Evolutionary conservation across 2,113 vertebrate genomes (phyloP).

Genomic region (Bagarius yarrelli): DNA sequence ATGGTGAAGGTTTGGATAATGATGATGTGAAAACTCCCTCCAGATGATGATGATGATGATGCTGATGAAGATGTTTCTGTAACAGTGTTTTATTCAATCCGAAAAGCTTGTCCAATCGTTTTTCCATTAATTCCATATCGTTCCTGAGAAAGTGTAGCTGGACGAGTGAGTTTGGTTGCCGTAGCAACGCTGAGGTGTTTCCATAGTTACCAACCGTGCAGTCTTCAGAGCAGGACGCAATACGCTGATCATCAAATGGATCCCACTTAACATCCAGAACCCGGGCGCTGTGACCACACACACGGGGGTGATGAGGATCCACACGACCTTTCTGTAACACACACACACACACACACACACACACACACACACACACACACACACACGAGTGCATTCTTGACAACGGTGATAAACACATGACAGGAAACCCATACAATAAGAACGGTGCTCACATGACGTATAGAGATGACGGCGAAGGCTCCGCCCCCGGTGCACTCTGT

Average conservation of each 20-base stretch:
- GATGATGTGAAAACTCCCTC: too few species aligned
- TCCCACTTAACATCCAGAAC: constrained; percentile 96
- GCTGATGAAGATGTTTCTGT: not conserved
- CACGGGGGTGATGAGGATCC: constrained; percentile 82
- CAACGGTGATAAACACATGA: not conserved
- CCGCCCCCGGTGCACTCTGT: constrained; percentile 88
- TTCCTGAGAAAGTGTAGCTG: too few species aligned
- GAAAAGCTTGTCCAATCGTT: too few species aligned
- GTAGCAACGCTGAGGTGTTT: not conserved
- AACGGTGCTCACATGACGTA: constrained; percentile 76
- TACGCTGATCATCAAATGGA: constrained; percentile 87
- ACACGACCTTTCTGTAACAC: constrained; percentile 83
- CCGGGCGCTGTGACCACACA: constrained; percentile 84
- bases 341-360: constrained; percentile 26
- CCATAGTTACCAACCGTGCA: constrained; percentile 72
- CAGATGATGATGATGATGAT: too few species aligned
- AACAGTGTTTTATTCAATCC: not conserved
- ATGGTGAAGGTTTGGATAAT: too few species aligned
- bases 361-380: constrained; percentile 18
- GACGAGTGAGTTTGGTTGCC: not conserved
- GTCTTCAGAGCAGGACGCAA: constrained; percentile 95
- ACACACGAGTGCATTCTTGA: too few species aligned
- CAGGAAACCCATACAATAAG: not conserved
- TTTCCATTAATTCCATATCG: not conserved
- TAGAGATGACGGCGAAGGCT: constrained; percentile 85